A percentile compares a stretch with the other conserved stretches of the same genome.
These are phyloP conservation scores for Scelioninae gen. 2 DNA, from an alignment of 2,888 invertebrate genomes.

Conservation along the genomic window DNA sequence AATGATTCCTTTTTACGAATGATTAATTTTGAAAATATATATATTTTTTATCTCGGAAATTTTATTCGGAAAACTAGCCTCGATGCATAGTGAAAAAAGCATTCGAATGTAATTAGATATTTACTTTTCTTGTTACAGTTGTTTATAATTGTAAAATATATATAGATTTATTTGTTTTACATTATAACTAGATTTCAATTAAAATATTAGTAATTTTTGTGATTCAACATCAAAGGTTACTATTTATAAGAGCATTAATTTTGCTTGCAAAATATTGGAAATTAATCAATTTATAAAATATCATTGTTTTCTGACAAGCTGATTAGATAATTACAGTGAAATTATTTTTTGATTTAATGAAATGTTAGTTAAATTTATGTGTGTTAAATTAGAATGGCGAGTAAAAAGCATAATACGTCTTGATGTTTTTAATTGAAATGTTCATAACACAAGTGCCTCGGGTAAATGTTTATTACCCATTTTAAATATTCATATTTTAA, in stretches of 20 bases:
- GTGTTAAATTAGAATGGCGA: background rate
- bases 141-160: slow-evolving; percentile 27
- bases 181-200: background rate
- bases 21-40: slow-evolving; percentile 6
- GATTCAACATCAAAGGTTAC: no score
- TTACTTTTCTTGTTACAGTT: slow-evolving; percentile 24
- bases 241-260: no score
- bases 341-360: no score
- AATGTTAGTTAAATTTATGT: background rate
- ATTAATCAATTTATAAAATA: no score
- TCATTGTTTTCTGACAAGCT: no score
- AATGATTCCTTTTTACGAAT: slow-evolving; percentile 24
- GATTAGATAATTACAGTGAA: no score
- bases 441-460: slow-evolving; percentile 33
- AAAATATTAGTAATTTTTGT: background rate
- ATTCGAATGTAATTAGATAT: slow-evolving; percentile 1
- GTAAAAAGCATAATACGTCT: background rate
- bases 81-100: background rate
- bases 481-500: slow-evolving; percentile 25
- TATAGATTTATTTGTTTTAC: slow-evolving; percentile 9
- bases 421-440: background rate
- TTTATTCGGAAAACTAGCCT: background rate
- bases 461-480: slow-evolving; percentile 11
- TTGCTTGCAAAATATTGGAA: no score
- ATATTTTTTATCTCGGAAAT: slow-evolving; percentile 13